phyloP scores from a whole-genome alignment of 2,113 vertebrate genomes.

The Heterocephalus glaber region DNA sequence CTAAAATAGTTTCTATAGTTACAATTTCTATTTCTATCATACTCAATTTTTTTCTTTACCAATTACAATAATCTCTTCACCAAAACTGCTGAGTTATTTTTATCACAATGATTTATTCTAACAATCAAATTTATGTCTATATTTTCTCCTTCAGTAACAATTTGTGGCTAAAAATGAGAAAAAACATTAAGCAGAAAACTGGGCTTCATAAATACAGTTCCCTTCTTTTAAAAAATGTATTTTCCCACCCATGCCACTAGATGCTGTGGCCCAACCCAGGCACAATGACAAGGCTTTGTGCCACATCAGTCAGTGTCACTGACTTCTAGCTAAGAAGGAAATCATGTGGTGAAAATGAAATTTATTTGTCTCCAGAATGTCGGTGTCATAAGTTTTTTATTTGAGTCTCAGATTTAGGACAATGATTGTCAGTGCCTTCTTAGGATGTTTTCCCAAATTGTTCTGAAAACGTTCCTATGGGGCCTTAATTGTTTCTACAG shows the following conservation, averaged over 20 bases:
- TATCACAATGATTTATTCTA: not conserved
- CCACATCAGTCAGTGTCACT: not conserved
- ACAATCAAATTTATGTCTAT: not conserved
- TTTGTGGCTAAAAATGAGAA: not conserved
- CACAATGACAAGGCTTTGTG: not conserved
- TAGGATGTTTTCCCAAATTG: not conserved
- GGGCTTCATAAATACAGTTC: not conserved
- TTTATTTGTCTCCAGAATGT: not conserved
- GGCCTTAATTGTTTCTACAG: not conserved
- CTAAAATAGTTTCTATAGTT: not conserved
- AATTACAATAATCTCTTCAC: not conserved
- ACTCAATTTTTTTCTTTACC: not conserved
- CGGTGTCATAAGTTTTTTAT: not conserved
- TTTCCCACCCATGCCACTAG: not conserved
- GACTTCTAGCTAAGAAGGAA: not conserved
- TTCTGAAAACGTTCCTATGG: not conserved
- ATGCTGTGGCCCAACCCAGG: not conserved
- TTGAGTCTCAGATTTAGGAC: not conserved
- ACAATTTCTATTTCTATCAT: not conserved
- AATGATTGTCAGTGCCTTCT: not conserved
- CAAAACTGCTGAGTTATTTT: not conserved
- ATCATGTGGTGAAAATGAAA: not conserved
- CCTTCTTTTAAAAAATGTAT: not conserved
- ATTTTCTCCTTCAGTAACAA: not conserved
- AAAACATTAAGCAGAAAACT: not conserved